These are phyloP conservation scores for Amazona vittata DNA, from an alignment of 2,113 vertebrate genomes.

Conservation along the genomic window DNA sequence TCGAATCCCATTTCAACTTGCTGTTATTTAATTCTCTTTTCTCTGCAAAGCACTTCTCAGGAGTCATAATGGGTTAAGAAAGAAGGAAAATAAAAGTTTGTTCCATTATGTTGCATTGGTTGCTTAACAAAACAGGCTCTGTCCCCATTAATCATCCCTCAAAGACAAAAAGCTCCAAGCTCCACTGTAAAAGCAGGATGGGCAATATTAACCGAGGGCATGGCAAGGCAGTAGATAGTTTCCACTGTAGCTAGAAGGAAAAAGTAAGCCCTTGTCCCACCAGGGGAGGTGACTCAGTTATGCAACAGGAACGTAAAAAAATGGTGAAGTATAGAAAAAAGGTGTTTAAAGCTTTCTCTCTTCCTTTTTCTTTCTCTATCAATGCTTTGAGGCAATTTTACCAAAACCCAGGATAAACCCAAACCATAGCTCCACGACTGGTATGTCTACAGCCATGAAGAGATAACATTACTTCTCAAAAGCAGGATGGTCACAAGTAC, in stretches of 20 bases:
- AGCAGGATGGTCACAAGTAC: background rate
- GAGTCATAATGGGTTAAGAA: background rate
- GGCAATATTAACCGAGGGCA: background rate
- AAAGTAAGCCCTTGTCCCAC: background rate
- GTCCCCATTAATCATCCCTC: background rate
- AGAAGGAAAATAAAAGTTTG: background rate
- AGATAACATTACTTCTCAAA: background rate
- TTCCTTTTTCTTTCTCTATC: background rate
- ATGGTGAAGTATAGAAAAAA: background rate
- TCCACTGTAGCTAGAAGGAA: background rate
- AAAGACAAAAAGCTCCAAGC: background rate
- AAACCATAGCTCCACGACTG: fast-evolving
- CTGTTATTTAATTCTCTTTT: background rate
- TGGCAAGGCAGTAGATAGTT: background rate
- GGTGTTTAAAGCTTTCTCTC: background rate
- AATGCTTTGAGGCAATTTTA: background rate
- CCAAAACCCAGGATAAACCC: background rate
- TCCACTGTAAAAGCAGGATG: background rate
- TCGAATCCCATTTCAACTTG: background rate
- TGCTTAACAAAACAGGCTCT: conserved; percentile 7
- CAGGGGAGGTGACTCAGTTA: background rate
- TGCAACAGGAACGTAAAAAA: background rate
- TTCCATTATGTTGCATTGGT: background rate
- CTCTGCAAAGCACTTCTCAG: background rate
- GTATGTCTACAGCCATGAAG: background rate